Evolutionary conservation across 2,797 vertebrate genomes (phyloP).

Genomic region (Xerus rutilus): DNA sequence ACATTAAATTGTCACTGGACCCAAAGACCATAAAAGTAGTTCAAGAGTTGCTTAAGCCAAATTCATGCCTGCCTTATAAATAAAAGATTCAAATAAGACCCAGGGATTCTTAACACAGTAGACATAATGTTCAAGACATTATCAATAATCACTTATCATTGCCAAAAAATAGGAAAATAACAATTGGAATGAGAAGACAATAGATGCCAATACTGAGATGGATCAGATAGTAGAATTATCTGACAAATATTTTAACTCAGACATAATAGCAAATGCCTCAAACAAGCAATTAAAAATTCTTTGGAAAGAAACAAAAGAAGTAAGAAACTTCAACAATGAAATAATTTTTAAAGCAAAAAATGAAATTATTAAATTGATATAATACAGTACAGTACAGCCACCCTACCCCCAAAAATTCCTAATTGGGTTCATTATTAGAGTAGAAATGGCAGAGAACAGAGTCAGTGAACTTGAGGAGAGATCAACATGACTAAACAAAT

Average conservation of each 20-base stretch:
- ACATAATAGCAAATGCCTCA: background rate
- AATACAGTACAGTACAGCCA: background rate
- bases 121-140: background rate
- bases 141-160: background rate
- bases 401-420: background rate
- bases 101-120: background rate
- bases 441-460: background rate
- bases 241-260: background rate
- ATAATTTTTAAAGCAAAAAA: background rate
- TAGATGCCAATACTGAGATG: background rate
- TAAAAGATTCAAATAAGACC: background rate
- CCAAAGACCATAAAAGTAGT: background rate
- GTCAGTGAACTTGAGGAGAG: background rate
- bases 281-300: background rate
- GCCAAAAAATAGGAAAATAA: background rate
- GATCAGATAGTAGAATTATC: background rate
- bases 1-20: background rate
- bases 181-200: background rate
- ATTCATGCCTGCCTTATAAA: background rate
- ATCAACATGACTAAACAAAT: background rate
- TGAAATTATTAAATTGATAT: background rate
- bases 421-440: background rate
- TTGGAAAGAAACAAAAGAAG: background rate
- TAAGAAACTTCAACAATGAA: background rate
- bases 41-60: background rate